Evolutionary conservation across 2,888 invertebrate species (phyloP).

Genomic region (Campopleginae sp.): DNA sequence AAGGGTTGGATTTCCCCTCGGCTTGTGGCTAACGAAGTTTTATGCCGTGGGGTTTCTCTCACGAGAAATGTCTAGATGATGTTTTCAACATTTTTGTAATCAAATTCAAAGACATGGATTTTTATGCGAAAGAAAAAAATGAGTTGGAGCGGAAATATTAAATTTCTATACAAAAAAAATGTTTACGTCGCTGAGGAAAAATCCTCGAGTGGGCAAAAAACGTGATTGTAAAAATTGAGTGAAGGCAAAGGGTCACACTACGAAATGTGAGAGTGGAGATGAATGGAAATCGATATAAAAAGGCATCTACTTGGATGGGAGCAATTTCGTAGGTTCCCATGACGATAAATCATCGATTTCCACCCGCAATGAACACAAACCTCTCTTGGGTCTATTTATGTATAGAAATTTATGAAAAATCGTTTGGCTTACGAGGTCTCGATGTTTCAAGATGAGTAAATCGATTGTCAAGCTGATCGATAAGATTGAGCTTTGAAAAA

Average conservation of each 20-base stretch:
- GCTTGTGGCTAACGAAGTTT: slow-evolving; percentile 12
- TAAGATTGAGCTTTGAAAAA: background rate
- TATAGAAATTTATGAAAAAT: slow-evolving; percentile 4
- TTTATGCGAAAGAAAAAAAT: background rate
- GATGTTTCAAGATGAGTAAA: background rate
- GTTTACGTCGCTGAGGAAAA: background rate
- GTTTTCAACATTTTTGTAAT: slow-evolving; percentile 1
- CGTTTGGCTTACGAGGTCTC: background rate
- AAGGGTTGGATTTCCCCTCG: slow-evolving; percentile 5
- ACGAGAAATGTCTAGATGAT: background rate
- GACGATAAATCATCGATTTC: slow-evolving; percentile 45
- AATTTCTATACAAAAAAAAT: background rate
- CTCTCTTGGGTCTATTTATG: background rate
- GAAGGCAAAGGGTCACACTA: slow-evolving; percentile 1
- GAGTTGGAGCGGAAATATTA: background rate
- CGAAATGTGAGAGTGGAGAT: slow-evolving; percentile 21
- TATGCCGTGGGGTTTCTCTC: background rate
- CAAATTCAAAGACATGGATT: background rate
- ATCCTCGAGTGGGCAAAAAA: background rate
- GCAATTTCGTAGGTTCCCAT: slow-evolving; percentile 26
- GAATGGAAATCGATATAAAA: slow-evolving; percentile 18
- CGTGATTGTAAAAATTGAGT: background rate
- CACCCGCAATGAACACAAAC: background rate
- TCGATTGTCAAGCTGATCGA: slow-evolving; percentile 1
- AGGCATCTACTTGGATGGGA: slow-evolving; percentile 17